Percentiles rank a stretch among this genome's conserved stretches.
Evolutionary conservation across 2,888 invertebrate species (phyloP).

Genomic region (Marasmarcha lunaedactyla): DNA sequence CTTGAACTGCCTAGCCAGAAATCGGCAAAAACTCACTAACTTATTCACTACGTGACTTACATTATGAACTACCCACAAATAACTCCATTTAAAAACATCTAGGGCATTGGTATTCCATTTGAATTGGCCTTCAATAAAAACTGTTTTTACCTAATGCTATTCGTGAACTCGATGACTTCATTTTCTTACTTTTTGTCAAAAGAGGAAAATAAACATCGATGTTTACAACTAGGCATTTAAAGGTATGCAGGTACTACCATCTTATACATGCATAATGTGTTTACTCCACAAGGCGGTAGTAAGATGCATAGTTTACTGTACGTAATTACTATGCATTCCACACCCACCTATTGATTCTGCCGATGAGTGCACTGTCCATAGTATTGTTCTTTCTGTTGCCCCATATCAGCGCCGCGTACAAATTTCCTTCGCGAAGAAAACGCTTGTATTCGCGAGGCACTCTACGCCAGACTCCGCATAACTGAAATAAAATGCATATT

Average conservation of each 20-base stretch:
- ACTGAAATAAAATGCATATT: slow-evolving; percentile 29
- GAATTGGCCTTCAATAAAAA: no score
- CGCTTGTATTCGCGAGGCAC: slow-evolving; percentile 86
- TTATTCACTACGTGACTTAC: no score
- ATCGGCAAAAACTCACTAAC: no score
- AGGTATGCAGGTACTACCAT: slow-evolving; percentile 1
- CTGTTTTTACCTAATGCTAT: no score
- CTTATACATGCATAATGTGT: slow-evolving; percentile 2
- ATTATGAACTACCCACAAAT: no score
- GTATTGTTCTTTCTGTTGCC: slow-evolving; percentile 73
- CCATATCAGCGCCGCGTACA: slow-evolving; percentile 85
- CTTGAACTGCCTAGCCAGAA: no score
- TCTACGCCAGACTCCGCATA: slow-evolving; percentile 91
- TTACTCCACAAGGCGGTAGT: slow-evolving; percentile 2
- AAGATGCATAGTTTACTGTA: slow-evolving; percentile 1
- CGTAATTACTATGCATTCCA: slow-evolving; percentile 11
- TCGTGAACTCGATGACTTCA: neutral
- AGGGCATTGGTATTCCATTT: no score
- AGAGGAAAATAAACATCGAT: neutral
- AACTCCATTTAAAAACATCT: no score
- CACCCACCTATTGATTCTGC: slow-evolving; percentile 74
- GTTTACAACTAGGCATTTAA: neutral
- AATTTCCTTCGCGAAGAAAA: slow-evolving; percentile 81
- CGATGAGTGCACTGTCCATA: slow-evolving; percentile 78
- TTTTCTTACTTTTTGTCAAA: neutral